These are phyloP conservation scores for Dynastes hyllus DNA, from an alignment of 2,888 invertebrate species.

Conservation along the genomic window DNA sequence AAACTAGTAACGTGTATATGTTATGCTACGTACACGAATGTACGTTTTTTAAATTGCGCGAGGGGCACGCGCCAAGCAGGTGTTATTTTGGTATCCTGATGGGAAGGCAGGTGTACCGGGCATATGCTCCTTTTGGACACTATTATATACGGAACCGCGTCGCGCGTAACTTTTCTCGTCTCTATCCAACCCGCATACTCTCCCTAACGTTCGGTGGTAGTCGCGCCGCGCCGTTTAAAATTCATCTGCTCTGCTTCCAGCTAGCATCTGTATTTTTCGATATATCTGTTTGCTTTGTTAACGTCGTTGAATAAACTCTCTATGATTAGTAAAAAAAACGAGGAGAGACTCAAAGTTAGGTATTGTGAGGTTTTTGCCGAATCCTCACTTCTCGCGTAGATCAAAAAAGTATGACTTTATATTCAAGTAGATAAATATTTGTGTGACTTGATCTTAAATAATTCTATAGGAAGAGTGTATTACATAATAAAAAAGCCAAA, in stretches of 20 bases:
- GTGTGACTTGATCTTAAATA: too few species aligned
- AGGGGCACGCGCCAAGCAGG: conserved; percentile 66
- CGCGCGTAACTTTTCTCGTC: conserved; percentile 40
- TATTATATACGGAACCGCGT: conserved; percentile 48
- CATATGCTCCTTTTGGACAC: conserved; percentile 63
- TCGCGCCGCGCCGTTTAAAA: conserved; percentile 36
- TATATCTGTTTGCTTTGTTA: conserved; percentile 46
- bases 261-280: conserved; percentile 50
- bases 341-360: background rate
- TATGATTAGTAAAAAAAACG: conserved; percentile 34
- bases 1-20: background rate
- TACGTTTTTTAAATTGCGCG: conserved; percentile 35
- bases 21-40: conserved; percentile 11
- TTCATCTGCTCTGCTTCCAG: conserved; percentile 49
- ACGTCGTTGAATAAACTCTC: conserved; percentile 41
- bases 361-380: background rate
- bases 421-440: too few species aligned
- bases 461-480: too few species aligned
- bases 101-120: conserved; percentile 65
- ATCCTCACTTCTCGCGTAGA: background rate
- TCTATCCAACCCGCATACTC: conserved; percentile 41
- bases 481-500: too few species aligned
- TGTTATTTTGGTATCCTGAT: conserved; percentile 61
- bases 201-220: conserved; percentile 29
- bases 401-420: background rate